Evolutionary conservation across 2,113 vertebrate species (phyloP), one percentile per base, ranked within the genome.

Genomic region (Cyprinodon variegatus): DNA sequence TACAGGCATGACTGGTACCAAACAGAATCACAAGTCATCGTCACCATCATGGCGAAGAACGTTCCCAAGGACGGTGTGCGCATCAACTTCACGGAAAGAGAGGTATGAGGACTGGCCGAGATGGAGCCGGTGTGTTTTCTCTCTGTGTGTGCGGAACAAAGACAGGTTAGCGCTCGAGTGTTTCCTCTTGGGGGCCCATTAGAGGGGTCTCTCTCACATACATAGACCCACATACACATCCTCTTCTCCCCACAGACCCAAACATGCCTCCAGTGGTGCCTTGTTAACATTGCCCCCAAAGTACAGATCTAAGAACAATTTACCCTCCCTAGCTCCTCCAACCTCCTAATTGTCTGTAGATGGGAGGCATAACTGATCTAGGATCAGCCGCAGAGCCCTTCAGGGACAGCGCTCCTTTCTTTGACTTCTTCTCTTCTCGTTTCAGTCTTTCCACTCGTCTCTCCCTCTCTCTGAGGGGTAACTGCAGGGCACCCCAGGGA

Each of bases 1-100:
- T 83, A 65, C 82, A 95, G 97, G 83, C 94, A 96, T 62, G 98
- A 99, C 90, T 99, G 97, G 97, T 99, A 98, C 94, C 97, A 99
- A 95, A 99, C 97, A 86, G 97, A 99, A 83, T 97, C 97, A 85
- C 96, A 99, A 88, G 95, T 98, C 84, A 97, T 97, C 38, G 88
- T 99, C 89, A 98, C 96, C 36, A 90, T 98, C 83, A 98, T 98
- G 97, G 94, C 95, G 70, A 98, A 97, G 92, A 97, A 98, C 37
- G 93, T 94, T 0, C 95, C 95, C 83, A 97, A 96, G 89, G 96
- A 97, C 59, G 94, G 95, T 17, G 95, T 98, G 81, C 86, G 74
- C 14, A 88, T 96, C 88, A 91, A 81, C 74, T 98, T 98, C 94
- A 92, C 79, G 0, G 97, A 97, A 83, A 96, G 85, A 92, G 95